Percentiles rank a stretch among this genome's conserved stretches.
Evolutionary conservation across 2,113 vertebrate genomes (phyloP).

Genomic region (Numida meleagris): DNA sequence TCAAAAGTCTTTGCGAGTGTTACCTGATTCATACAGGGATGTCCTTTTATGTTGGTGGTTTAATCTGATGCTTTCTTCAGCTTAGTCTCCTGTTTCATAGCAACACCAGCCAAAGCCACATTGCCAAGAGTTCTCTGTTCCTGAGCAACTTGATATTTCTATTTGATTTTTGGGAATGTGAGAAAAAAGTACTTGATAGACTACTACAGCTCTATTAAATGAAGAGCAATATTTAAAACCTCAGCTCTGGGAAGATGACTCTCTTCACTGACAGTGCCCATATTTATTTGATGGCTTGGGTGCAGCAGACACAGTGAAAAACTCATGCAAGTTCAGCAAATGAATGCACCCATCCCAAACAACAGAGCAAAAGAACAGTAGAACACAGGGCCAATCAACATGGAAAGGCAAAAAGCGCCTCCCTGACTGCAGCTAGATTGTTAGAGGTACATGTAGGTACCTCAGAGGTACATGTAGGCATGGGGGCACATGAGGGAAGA

Average conservation of each 20-base stretch:
- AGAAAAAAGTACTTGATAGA: neutral
- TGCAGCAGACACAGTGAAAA: neutral
- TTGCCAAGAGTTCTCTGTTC: neutral
- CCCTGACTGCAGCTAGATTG: neutral
- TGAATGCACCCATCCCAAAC: neutral
- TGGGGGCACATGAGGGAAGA: neutral
- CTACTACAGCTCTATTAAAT: neutral
- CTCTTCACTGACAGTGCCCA: neutral
- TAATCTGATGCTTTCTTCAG: neutral
- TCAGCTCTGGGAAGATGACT: neutral
- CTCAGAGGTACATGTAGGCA: no score
- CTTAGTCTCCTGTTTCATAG: neutral
- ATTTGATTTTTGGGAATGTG: neutral
- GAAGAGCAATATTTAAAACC: rapidly evolving
- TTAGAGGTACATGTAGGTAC: no score
- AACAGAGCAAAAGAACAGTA: neutral
- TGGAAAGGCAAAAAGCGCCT: neutral
- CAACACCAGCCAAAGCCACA: neutral
- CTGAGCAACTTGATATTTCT: neutral
- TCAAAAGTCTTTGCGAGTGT: slow-evolving; percentile 9
- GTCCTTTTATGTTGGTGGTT: neutral
- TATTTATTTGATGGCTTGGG: neutral
- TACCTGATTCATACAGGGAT: neutral
- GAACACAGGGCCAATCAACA: rapidly evolving
- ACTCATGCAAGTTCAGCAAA: neutral